A percentile compares a stretch with the other conserved stretches of the same genome.
Evolutionary conservation across 2,888 invertebrate genomes (phyloP).

Genomic region (Himalopsyche kuldschensis): DNA sequence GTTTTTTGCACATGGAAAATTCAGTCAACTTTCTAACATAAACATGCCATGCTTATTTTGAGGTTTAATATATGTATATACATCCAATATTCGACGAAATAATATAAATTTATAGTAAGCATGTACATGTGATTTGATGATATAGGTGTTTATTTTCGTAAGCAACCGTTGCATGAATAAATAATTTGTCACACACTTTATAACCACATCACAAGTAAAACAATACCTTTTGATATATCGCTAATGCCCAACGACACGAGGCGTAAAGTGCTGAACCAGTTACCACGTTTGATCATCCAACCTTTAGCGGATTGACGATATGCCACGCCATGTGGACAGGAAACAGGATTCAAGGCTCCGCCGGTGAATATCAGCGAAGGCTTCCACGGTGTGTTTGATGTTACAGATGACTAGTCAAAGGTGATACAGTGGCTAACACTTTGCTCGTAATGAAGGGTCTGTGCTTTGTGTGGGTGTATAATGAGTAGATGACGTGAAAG

Average conservation of each 20-base stretch:
- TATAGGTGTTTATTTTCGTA: too few relatives aligned
- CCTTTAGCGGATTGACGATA: constrained; percentile 21
- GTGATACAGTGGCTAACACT: not conserved
- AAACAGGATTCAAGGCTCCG: not conserved
- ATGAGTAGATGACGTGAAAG: not conserved
- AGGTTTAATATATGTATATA: too few relatives aligned
- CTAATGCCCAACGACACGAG: not conserved
- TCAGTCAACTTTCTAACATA: too few relatives aligned
- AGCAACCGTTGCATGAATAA: not conserved
- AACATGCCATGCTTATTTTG: too few relatives aligned
- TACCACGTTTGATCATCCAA: constrained; percentile 30
- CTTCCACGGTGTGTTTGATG: not conserved
- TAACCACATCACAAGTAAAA: not conserved
- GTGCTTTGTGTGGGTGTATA: not conserved
- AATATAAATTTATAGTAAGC: too few relatives aligned
- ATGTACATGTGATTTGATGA: too few relatives aligned
- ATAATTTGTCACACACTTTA: not conserved
- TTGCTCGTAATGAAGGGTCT: not conserved
- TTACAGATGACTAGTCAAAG: not conserved
- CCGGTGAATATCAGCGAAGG: not conserved
- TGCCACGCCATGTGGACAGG: not conserved
- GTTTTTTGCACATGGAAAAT: too few relatives aligned
- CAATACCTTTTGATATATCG: not conserved
- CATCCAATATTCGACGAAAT: too few relatives aligned
- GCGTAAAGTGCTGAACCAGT: not conserved